These are phyloP conservation scores for Drosophila dunni DNA, from an alignment of 1,140 invertebrate species.

Conservation along the genomic window DNA sequence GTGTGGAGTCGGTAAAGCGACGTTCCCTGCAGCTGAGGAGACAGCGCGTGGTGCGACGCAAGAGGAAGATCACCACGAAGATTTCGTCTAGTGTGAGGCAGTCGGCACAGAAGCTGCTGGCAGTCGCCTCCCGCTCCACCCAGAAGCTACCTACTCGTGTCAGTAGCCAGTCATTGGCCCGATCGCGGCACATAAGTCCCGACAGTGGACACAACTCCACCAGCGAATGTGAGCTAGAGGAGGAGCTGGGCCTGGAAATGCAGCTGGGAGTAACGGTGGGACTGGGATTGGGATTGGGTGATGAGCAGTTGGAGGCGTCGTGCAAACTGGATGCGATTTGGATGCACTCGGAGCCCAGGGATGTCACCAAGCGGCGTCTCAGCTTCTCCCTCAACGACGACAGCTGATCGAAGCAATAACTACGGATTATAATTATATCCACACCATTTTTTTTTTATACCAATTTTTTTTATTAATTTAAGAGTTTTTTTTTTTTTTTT, in stretches of 20 bases:
- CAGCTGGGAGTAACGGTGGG: background rate
- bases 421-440: background rate
- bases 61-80: conserved; percentile 69
- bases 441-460: conserved; percentile 32
- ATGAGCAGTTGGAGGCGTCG: conserved; percentile 52
- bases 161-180: conserved; percentile 2
- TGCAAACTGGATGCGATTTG: conserved; percentile 66
- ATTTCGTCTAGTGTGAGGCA: conserved; percentile 67
- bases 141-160: conserved; percentile 33
- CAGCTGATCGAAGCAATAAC: conserved; percentile 34
- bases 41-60: conserved; percentile 76
- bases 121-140: conserved; percentile 48
- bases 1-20: conserved; percentile 27
- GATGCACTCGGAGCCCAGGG: conserved; percentile 53
- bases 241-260: conserved; percentile 19
- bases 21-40: conserved; percentile 61
- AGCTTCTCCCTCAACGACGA: conserved; percentile 64
- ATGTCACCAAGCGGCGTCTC: conserved; percentile 76
- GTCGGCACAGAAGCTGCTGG: conserved; percentile 72
- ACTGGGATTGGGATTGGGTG: conserved; percentile 30
- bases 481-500: conserved; percentile 43
- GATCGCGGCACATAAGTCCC: conserved; percentile 69
- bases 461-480: conserved; percentile 45
- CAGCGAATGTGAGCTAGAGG: conserved; percentile 69
- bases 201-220: conserved; percentile 82